Conservation (phyloP, 30 jellyfish, hydroid and myxozoan genomes). For the Pseudorhiza aurosa region DNA sequence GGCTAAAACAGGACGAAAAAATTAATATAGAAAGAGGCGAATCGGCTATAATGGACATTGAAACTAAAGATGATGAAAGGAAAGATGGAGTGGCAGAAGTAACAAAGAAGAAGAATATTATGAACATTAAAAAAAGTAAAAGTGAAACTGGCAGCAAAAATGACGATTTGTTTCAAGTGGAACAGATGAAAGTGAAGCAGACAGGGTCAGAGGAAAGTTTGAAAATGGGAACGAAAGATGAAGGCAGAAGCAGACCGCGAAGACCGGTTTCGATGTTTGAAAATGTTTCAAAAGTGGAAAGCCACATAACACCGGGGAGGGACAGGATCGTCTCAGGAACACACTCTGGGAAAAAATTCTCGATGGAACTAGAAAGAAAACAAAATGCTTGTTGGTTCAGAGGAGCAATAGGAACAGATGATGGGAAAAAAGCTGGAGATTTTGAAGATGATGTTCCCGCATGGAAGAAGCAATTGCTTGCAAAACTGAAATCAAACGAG, state of each 20-base stretch:
- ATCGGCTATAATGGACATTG: background rate
- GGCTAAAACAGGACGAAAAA: background rate
- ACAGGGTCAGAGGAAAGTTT: background rate
- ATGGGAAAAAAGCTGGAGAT: conserved; percentile 24
- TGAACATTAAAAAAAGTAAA: conserved; percentile 38
- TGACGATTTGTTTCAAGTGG: background rate
- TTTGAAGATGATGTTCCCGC: conserved; percentile 61
- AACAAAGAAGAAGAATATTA: conserved; percentile 32
- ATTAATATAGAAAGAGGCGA: background rate
- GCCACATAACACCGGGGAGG: background rate
- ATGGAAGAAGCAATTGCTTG: conserved; percentile 60
- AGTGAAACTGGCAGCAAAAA: background rate
- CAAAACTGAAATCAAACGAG: conserved; percentile 51
- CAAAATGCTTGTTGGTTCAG: conserved; percentile 66
- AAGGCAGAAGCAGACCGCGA: background rate
- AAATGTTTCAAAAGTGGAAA: background rate
- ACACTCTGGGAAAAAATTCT: conserved; percentile 23
- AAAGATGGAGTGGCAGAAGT: background rate
- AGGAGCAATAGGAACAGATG: conserved; percentile 45
- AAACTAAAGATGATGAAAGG: background rate
- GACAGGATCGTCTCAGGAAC: background rate
- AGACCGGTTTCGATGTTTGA: conserved; percentile 67
- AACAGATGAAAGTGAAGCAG: background rate
- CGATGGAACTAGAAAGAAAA: conserved; percentile 52
- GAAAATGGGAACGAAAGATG: conserved; percentile 17